These are phyloP conservation scores for Plectrocnemia conspersa DNA, from an alignment of 1,140 invertebrate species.

Conservation along the genomic window DNA sequence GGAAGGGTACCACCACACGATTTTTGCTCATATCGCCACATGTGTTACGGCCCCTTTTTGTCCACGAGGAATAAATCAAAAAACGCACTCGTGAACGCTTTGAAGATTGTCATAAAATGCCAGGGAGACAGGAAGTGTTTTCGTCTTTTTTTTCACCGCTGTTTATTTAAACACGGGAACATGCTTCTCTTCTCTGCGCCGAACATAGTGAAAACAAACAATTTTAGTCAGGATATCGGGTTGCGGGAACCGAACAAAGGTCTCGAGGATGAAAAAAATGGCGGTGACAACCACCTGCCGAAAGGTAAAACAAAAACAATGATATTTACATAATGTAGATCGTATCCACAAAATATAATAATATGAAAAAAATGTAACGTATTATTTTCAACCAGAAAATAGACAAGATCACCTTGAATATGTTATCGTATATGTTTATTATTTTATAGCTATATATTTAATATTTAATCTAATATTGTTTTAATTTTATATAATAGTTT, in stretches of 20 bases:
- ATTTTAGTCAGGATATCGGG: constrained; percentile 3
- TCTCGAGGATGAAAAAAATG: background rate
- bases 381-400: too few relatives aligned
- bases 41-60: background rate
- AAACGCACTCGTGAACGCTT: constrained; percentile 1
- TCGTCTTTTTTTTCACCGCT: background rate
- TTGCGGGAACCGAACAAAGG: background rate
- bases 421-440: too few relatives aligned
- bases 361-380: too few relatives aligned
- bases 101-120: constrained; percentile 16
- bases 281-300: background rate
- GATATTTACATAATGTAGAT: too few relatives aligned
- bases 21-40: too few relatives aligned
- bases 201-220: constrained; percentile 8
- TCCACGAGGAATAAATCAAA: constrained; percentile 1
- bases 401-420: too few relatives aligned
- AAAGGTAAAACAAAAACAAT: background rate
- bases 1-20: background rate
- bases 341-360: too few relatives aligned
- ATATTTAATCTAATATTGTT: too few relatives aligned
- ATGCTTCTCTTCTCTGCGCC: background rate
- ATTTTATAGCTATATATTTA: too few relatives aligned
- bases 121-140: constrained; percentile 11
- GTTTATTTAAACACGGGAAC: constrained; percentile 2
- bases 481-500: too few relatives aligned